Evolutionary conservation across 2,888 invertebrate species (phyloP).

Genomic region (Pardosa pseudoannulata): DNA sequence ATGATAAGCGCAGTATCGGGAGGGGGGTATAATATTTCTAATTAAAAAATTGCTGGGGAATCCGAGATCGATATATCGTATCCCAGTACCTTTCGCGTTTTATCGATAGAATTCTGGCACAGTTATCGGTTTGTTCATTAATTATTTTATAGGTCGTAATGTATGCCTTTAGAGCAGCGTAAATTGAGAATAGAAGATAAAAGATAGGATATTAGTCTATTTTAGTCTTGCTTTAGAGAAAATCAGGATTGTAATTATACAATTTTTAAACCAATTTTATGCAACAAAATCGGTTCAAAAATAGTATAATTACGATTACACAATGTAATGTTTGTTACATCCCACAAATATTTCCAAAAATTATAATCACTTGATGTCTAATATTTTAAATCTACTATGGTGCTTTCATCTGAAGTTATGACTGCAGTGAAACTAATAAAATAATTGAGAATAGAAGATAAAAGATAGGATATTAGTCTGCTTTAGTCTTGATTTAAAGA

Average conservation of each 20-base stretch:
- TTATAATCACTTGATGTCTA: too few species aligned
- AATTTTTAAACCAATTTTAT: too few species aligned
- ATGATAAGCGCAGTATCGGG: neutral
- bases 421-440: too few species aligned
- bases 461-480: too few species aligned
- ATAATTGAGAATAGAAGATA: neutral
- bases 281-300: too few species aligned
- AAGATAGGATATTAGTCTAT: too few species aligned
- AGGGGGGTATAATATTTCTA: constrained; percentile 2
- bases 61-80: constrained; percentile 3
- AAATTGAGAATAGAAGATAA: neutral
- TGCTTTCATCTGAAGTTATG: too few species aligned
- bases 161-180: neutral
- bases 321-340: too few species aligned
- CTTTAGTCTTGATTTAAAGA: neutral
- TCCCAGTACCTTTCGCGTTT: neutral
- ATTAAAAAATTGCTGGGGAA: neutral
- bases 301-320: too few species aligned
- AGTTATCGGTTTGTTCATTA: neutral
- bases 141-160: neutral
- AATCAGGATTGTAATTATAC: too few species aligned
- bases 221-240: neutral
- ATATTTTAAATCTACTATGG: too few species aligned
- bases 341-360: too few species aligned
- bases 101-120: neutral